These are phyloP conservation scores for Chironomus tepperi DNA, from an alignment of 1,140 invertebrate species.

Conservation along the genomic window DNA sequence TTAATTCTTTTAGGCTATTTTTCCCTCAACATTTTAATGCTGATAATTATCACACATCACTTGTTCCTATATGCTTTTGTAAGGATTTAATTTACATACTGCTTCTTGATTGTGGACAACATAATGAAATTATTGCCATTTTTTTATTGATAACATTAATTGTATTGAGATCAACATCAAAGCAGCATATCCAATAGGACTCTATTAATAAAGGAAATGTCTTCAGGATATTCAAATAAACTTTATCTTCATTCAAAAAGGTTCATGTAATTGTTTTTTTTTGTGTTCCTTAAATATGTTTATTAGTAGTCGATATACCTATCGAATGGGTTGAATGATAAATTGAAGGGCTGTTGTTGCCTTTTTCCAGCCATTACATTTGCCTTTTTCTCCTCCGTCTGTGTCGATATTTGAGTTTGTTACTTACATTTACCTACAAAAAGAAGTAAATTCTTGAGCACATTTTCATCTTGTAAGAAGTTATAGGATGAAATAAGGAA, in stretches of 20 bases:
- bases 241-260: too few relatives aligned
- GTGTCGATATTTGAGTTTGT: too few relatives aligned
- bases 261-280: background rate
- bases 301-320: background rate
- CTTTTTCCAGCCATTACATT: background rate
- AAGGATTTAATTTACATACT: background rate
- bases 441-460: too few relatives aligned
- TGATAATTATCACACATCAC: too few relatives aligned
- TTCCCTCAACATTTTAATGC: background rate
- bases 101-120: background rate
- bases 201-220: too few relatives aligned
- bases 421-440: too few relatives aligned
- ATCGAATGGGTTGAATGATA: background rate
- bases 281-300: background rate
- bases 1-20: background rate
- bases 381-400: background rate
- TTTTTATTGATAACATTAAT: background rate
- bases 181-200: too few relatives aligned
- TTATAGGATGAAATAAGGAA: background rate
- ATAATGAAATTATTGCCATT: background rate
- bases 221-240: too few relatives aligned
- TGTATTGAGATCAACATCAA: too few relatives aligned
- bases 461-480: too few relatives aligned
- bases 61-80: background rate
- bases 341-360: background rate